Evolutionary conservation across 2,113 vertebrate genomes (phyloP), one percentile per base, ranked within the genome.

Genomic region (Pygoscelis antarcticus): DNA sequence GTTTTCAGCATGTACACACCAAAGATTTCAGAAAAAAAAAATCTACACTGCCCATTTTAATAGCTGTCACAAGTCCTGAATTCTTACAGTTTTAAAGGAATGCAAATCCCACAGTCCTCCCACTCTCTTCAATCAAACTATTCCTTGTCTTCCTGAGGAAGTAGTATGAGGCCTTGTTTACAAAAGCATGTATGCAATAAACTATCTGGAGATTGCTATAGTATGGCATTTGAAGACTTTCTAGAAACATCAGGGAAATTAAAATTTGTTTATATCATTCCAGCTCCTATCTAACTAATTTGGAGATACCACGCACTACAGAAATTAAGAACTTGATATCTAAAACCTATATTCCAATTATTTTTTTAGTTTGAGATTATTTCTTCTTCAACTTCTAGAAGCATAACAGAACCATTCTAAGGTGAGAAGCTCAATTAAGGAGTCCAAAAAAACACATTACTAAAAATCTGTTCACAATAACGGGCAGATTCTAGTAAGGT

Each of bases 101-200:
- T n/a, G 61, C 57, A 95, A 91, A 89, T 65, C 44, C 61, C 61
- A 26, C 29, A 64, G 65, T 30, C 58, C 54, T 85, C 54, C 77
- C 61, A 89, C 44, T 75, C 29, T 36, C n/a, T 52, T 72, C 75
- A 90, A 70, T 30, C 10, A 46, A 94, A 75, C 71, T 81, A 58
- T 36, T 83, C 36, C 55, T 74, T 36, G 47, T 52, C 83, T 93
- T 92, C 72, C 92, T 89, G 65, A 95, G 72, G 90, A 95, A 92
- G 62, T 9, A 83, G 44, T 15, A 75, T 10, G 32, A 91, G 34
- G 44, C 10, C 10, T 83, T 81, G 46, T 81, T 94, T 92, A 93
- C 68, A 88, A 70, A 70, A 72, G 32, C 54, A 70, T 1, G 9
- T 46, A 68, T 16, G 19, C 32, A 75, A 36, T 44, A 65, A 36